These are phyloP conservation scores for Rhinogobio ventralis DNA, from an alignment of 2,797 vertebrate genomes.

Conservation along the genomic window DNA sequence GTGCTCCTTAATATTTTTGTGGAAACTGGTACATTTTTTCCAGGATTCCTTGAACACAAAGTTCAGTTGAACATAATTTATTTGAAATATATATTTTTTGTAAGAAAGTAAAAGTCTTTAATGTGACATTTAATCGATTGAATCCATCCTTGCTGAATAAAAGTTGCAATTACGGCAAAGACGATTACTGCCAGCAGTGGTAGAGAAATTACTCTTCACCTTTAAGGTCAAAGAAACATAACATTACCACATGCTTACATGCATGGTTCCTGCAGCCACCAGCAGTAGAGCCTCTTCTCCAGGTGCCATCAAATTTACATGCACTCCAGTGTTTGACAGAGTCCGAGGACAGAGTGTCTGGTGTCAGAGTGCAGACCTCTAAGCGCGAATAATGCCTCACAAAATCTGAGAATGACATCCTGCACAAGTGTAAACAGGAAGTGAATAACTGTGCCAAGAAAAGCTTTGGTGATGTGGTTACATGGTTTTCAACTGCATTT, in stretches of 20 bases:
- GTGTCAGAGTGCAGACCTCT: slow-evolving; percentile 84
- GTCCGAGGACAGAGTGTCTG: slow-evolving; percentile 73
- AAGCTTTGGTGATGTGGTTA: not conserved
- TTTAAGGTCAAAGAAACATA: not conserved
- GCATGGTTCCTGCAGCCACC: slow-evolving; percentile 81
- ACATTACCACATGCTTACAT: slow-evolving; percentile 71
- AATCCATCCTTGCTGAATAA: no score
- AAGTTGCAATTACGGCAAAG: not conserved
- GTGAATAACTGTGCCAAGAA: not conserved
- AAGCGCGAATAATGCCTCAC: slow-evolving; percentile 78
- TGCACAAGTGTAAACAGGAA: slow-evolving; percentile 56
- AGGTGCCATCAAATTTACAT: slow-evolving; percentile 75
- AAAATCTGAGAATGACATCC: slow-evolving; percentile 85
- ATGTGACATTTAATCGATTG: no score
- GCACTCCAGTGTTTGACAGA: slow-evolving; percentile 76
- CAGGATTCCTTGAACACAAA: no score
- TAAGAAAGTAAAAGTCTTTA: no score
- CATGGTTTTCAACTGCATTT: slow-evolving; percentile 42
- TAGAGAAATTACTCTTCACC: not conserved
- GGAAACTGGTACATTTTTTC: no score
- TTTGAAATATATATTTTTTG: no score
- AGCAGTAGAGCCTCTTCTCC: slow-evolving; percentile 77
- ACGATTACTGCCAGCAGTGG: not conserved
- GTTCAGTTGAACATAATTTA: no score
- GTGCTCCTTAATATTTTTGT: no score